Evolutionary conservation across 2,797 vertebrate species (phyloP), one percentile per base, ranked within the genome.

Genomic region (Typhlichthys subterraneus): DNA sequence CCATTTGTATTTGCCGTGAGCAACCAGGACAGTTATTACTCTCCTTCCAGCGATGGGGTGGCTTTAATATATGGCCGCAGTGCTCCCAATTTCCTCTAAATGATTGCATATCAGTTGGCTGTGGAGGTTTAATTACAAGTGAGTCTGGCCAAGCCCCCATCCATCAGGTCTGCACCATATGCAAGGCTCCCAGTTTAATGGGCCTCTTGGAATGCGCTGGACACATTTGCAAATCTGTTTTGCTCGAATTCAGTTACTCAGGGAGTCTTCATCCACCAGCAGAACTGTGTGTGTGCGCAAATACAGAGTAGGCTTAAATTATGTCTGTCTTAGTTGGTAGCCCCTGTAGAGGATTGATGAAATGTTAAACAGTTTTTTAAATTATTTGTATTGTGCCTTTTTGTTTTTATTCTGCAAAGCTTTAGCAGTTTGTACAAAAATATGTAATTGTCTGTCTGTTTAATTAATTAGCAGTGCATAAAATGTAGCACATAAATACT

Each of bases 121-220:
- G 75, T 63, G 57, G 67, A 69, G 72, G 65, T 81, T 82, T 82
- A 83, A 87, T 88, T 81, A 83, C 77, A 77, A 76, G 72, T 38
- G 68, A 72, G 72, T 53, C 10, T 56, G 29, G 64, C 60, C 67
- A 81, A 76, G 73, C 70, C 1, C 3, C 65, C 70, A 83, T 89
- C 79, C 68, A 73, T 88, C 87, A 87, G 77, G 46, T 11, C 67
- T 47, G 65, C 67, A 77, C 79, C 84, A 82, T 81, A 82, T 76
- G 76, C 76, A 69, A 75, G 50, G 5, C 78, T 78, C 75, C 46
- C 70, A 19, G 67, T 76, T 87, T 88, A 84, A 86, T 81, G 82
- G 80, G 75, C 69, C 64, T 62, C 57, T 17, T 65, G 75, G 70
- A 82, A 73, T 65, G 4, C 49, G 63, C 72, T 3, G 14, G 75